Base-by-base conservation (phyloP, 2,888 invertebrate genomes). In the Agrochola circellaris region DNA sequence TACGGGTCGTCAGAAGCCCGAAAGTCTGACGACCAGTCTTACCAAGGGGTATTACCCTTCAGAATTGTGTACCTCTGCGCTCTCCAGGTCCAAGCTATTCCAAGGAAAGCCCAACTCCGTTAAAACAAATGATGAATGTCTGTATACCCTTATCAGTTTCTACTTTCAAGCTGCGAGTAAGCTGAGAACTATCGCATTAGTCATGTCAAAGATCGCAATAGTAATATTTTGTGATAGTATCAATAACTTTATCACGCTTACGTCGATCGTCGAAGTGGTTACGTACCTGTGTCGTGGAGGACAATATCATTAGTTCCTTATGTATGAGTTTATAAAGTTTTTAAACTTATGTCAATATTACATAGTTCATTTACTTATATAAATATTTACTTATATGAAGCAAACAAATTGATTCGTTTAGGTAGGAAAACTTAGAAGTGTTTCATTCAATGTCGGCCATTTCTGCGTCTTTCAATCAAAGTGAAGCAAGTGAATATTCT, bases 211-310 rank as follows among this genome's bases (percentile, higher is more conserved):
- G 30, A 85, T 84, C 65, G 76, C 74, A 81, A 77, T 71, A 56
- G 72, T 73, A 69, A 79, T 87, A 87, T 75, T 81, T 84, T 34
- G 75, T 81, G 78, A 81, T 85, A 70, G n/a, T 66, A 84, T 82
- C 73, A 60, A 62, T 72, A 85, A 70, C 66, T 62, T 34, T 66
- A 85, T 77, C 74, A 70, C 20, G 61, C 54, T 67, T 34, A 38
- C 61, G 66, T 62, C 62, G 42, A 70, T 75, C 64, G 73, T 70
- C 74, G 73, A 38, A 79, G 75, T 62, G 30, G 62, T 58, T 69
- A n/a, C n/a, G n/a, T n/a, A 70, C 45, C 60, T 58, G 61, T 60
- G 73, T 66, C 34, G 48, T 48, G 30, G 26, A 1, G 17, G 60
- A 78, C 68, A 69, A 65, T 60, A 67, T 68, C 68, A 83, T 80